Evolutionary conservation across 2,113 vertebrate genomes (phyloP), one percentile per base, ranked within the genome.

Genomic region (Lasiurus cinereus): DNA sequence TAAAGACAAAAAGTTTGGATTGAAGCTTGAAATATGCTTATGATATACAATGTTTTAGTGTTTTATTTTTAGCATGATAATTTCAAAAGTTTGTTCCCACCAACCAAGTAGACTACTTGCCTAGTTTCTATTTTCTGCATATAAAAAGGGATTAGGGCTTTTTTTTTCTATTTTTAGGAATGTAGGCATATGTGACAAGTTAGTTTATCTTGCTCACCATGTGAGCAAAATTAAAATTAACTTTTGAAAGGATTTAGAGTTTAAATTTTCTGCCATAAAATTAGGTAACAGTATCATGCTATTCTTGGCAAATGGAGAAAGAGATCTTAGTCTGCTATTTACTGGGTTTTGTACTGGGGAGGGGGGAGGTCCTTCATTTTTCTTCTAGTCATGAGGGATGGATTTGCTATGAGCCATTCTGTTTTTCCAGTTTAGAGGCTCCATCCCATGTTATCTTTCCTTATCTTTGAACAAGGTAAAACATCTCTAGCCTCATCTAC

Each of bases 81-180:
- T 86, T 96, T 92, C 94, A 90, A 94, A 95, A 94, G 29, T 88
- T 70, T 48, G 4, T 95, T 95, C 72, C 82, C 62, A 95, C 56
- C 89, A 84, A 90, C 59, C 31, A 88, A 94, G 85, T 77, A 92
- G 72, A 96, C 66, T 92, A 59, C 50, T 95, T 8, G 59, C 73
- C 89, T 97, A 85, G 77, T 83, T 96, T 94, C 84, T 96, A 90
- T 94, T 96, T 96, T 95, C 66, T 96, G 89, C 83, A 92, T 67
- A 73, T 91, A 43, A 95, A 56, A 95, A 91, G 24, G 59, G 52
- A 90, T 94, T 88, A 88, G 33, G 36, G 33, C 4, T 78, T 6
- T 94, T 94, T 94, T 88, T 15, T 96, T 36, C 93, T 96, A 96
- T 94, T 91, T 96, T 96, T 96, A 95, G 91, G 90, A 95, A 92